Conservation (phyloP, 2,888 invertebrate species). For the Smittia sp. region DNA sequence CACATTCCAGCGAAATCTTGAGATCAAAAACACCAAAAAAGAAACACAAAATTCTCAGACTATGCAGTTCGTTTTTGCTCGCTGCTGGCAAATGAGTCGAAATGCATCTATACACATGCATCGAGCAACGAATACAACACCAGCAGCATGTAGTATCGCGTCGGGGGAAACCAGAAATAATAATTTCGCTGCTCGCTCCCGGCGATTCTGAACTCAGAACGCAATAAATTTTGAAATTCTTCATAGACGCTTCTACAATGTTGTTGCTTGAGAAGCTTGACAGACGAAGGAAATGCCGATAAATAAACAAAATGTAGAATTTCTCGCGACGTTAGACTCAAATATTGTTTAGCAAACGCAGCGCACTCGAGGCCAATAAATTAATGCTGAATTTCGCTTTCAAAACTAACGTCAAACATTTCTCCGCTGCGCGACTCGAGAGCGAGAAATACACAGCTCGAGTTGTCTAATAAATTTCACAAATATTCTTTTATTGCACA, state of each 20-base stretch:
- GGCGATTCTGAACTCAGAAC: neutral
- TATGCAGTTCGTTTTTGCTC: constrained; percentile 10
- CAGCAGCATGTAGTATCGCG: neutral
- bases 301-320: neutral
- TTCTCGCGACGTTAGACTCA: too few relatives aligned
- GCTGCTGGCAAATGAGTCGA: neutral
- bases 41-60: constrained; percentile 24
- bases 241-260: neutral
- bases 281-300: neutral
- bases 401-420: constrained; percentile 13
- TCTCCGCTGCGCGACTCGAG: neutral
- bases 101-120: neutral
- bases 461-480: constrained; percentile 19
- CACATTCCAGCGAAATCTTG: constrained; percentile 7
- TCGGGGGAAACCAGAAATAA: neutral
- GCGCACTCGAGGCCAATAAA: neutral
- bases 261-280: too few relatives aligned
- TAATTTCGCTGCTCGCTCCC: neutral
- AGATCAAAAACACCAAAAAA: constrained; percentile 12
- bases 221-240: neutral
- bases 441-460: neutral
- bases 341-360: too few relatives aligned
- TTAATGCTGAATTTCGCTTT: constrained; percentile 13
- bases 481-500: constrained; percentile 22
- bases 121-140: neutral